These are phyloP conservation scores for Rhinogobius similis DNA, from an alignment of 2,113 vertebrate genomes.

Conservation along the genomic window DNA sequence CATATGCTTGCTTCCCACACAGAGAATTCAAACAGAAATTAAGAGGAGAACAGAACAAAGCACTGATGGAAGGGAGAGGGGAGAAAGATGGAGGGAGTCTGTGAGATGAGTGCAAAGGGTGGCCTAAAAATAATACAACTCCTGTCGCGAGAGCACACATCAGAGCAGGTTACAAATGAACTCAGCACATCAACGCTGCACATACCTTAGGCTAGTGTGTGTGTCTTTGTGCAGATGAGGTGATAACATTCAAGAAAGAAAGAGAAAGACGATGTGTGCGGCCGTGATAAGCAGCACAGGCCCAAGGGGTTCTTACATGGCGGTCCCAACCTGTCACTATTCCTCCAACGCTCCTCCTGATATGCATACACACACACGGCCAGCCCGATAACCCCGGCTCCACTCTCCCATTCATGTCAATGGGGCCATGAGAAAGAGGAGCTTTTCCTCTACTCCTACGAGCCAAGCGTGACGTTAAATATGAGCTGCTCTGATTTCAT, in stretches of 20 bases:
- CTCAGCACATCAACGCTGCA: slow-evolving; percentile 53
- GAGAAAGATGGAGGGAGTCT: slow-evolving; percentile 24
- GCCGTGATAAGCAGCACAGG: slow-evolving; percentile 58
- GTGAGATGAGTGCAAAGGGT: slow-evolving; percentile 32
- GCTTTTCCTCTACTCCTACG: slow-evolving; percentile 27
- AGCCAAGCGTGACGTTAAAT: slow-evolving; percentile 33
- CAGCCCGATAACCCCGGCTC: slow-evolving; percentile 44
- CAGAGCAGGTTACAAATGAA: slow-evolving; percentile 58
- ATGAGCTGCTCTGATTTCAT: slow-evolving; percentile 50
- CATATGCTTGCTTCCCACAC: slow-evolving; percentile 4
- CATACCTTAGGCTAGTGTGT: slow-evolving; percentile 32
- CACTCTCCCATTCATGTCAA: slow-evolving; percentile 46
- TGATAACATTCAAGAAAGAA: slow-evolving; percentile 40
- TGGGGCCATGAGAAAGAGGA: slow-evolving; percentile 42
- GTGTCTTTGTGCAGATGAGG: slow-evolving; percentile 35
- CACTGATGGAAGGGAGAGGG: slow-evolving; percentile 19
- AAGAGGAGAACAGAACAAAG: slow-evolving; percentile 28
- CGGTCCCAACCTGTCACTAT: slow-evolving; percentile 55
- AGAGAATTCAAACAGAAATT: slow-evolving; percentile 16
- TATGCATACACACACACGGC: slow-evolving; percentile 41
- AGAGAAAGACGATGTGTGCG: slow-evolving; percentile 38
- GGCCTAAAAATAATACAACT: slow-evolving; percentile 57
- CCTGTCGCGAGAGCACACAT: slow-evolving; percentile 41
- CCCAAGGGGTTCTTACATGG: slow-evolving; percentile 49
- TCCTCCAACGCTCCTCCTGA: slow-evolving; percentile 43